Conservation (phyloP, 1,140 invertebrate genomes). For the Psix sp. region DNA sequence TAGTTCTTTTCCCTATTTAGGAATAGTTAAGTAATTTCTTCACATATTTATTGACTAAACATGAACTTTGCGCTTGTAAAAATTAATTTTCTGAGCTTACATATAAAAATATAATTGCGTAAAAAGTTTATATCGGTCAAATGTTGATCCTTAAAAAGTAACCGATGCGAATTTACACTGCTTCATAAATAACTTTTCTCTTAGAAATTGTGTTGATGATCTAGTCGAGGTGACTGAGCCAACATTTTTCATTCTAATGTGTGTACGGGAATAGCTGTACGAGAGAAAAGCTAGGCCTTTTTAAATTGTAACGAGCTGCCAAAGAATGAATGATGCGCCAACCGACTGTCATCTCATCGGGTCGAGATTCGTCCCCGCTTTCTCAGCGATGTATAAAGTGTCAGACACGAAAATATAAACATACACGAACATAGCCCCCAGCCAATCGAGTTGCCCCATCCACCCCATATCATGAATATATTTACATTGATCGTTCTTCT, state of each 20-base stretch:
- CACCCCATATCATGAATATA: conserved; percentile 78
- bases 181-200: conserved; percentile 27
- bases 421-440: conserved; percentile 62
- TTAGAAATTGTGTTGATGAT: conserved; percentile 16
- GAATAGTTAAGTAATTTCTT: no score
- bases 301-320: conserved; percentile 78
- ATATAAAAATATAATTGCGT: no score
- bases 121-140: no score
- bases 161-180: no score
- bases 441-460: conserved; percentile 46
- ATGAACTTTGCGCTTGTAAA: no score
- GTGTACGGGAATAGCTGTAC: conserved; percentile 13
- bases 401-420: conserved; percentile 56
- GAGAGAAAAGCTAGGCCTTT: conserved; percentile 63
- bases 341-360: conserved; percentile 69
- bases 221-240: conserved; percentile 20
- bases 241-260: conserved; percentile 45
- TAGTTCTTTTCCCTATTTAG: no score
- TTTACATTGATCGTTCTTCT: conserved; percentile 77
- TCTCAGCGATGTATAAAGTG: conserved; percentile 54
- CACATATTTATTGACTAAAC: no score
- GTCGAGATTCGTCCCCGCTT: conserved; percentile 56
- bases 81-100: no score
- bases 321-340: conserved; percentile 77
- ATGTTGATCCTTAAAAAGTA: no score